A percentile compares a stretch with the other conserved stretches of the same genome.
These are phyloP conservation scores for Marmota flaviventris DNA, from an alignment of 2,113 vertebrate species.

Conservation along the genomic window DNA sequence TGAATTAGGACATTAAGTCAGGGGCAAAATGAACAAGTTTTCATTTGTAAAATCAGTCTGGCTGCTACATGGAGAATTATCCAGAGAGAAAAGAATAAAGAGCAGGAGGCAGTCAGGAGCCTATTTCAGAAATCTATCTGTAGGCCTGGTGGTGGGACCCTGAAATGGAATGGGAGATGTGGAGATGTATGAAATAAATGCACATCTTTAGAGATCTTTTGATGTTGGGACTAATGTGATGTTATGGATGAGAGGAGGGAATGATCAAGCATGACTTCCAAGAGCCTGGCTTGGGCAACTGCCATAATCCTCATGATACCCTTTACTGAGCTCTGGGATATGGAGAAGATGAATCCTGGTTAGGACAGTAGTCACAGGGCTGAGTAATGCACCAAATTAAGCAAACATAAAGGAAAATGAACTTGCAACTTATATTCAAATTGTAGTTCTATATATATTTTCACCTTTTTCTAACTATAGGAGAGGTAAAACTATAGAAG, in stretches of 20 bases:
- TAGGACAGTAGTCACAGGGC: background rate
- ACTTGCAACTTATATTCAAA: background rate
- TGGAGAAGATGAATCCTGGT: background rate
- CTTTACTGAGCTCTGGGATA: background rate
- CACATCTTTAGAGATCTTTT: background rate
- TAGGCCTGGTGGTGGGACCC: background rate
- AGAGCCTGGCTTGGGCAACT: background rate
- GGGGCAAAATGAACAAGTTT: background rate
- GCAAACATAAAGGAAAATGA: constrained; percentile 14
- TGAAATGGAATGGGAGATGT: background rate
- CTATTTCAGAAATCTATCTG: background rate
- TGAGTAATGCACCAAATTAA: background rate
- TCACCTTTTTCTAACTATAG: background rate
- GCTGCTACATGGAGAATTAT: background rate
- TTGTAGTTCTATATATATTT: background rate
- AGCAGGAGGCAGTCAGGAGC: background rate
- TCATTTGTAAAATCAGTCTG: background rate
- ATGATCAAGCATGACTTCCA: background rate
- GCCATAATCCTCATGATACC: background rate
- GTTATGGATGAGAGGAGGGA: background rate
- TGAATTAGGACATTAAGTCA: background rate
- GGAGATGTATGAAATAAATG: constrained; percentile 8
- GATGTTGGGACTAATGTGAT: background rate
- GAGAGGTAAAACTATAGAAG: background rate
- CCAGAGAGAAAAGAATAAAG: background rate